A percentile compares a stretch with the other conserved stretches of the same genome.
These are phyloP conservation scores for Lycia hirtaria DNA, from an alignment of 2,888 invertebrate genomes.

Conservation along the genomic window DNA sequence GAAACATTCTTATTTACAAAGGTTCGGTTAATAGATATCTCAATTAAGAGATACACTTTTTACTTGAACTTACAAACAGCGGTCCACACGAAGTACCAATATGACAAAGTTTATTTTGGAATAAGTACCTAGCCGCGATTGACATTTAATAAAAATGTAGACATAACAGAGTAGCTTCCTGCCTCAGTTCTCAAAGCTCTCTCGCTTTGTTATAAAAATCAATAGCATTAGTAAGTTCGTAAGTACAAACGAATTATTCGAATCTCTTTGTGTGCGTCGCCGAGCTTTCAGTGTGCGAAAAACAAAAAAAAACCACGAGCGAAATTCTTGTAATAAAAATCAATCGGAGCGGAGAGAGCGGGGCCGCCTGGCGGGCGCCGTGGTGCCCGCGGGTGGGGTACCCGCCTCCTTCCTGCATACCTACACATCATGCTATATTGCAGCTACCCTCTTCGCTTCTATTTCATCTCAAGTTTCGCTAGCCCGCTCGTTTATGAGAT, in stretches of 20 bases:
- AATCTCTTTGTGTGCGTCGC: constrained; percentile 78
- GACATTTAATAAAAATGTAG: background rate
- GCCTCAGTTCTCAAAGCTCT: constrained; percentile 48
- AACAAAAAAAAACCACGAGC: constrained; percentile 82
- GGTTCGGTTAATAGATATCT: too few relatives aligned
- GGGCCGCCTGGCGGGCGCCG: constrained; percentile 78
- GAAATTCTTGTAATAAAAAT: constrained; percentile 86
- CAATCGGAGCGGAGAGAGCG: constrained; percentile 85
- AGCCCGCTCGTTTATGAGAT: background rate
- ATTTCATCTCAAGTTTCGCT: constrained; percentile 17
- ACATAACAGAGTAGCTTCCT: constrained; percentile 40
- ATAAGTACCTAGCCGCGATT: too few relatives aligned
- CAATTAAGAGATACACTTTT: too few relatives aligned
- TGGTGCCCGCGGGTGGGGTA: constrained; percentile 79
- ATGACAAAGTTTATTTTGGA: too few relatives aligned
- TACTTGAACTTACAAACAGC: too few relatives aligned
- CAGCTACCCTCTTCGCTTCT: constrained; percentile 61
- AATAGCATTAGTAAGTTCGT: constrained; percentile 83
- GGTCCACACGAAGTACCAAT: too few relatives aligned
- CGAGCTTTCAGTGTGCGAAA: constrained; percentile 73
- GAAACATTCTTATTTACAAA: too few relatives aligned
- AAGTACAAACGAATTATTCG: constrained; percentile 83
- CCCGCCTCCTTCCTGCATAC: constrained; percentile 57
- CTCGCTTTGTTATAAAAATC: constrained; percentile 83
- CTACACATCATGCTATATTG: constrained; percentile 66